Evolutionary conservation across 2,113 vertebrate genomes (phyloP).

Genomic region (Brachypteracias leptosomus): DNA sequence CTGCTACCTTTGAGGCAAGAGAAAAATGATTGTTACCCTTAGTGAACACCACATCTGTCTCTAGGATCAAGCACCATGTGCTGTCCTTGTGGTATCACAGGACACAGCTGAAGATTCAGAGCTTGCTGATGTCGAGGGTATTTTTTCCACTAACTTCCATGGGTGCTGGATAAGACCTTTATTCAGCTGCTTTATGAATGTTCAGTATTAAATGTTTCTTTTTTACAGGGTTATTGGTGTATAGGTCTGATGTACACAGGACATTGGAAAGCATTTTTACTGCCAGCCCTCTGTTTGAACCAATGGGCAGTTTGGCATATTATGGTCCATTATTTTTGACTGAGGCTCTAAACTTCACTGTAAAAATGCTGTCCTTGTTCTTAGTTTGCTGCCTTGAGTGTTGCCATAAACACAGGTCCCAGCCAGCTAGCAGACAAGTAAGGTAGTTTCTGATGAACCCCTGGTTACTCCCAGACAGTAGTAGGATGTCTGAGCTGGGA

Average conservation of each 20-base stretch:
- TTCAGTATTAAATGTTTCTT: slow-evolving; percentile 5
- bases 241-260: not conserved
- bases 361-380: slow-evolving; percentile 26
- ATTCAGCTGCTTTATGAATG: not conserved
- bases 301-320: not conserved
- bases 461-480: not conserved
- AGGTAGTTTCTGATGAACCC: not conserved
- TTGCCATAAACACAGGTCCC: slow-evolving; percentile 6
- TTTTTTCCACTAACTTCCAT: not conserved
- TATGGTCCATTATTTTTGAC: slow-evolving; percentile 50
- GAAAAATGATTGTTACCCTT: not conserved
- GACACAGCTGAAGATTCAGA: not conserved
- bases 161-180: not conserved
- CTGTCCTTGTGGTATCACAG: not conserved
- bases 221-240: not conserved
- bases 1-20: not conserved
- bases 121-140: fast-evolving
- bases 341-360: slow-evolving; percentile 16
- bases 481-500: not conserved
- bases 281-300: not conserved
- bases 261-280: slow-evolving; percentile 1
- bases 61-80: not conserved
- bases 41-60: not conserved
- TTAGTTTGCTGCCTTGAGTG: not conserved
- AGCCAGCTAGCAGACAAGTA: not conserved